A percentile compares a stretch with the other conserved stretches of the same genome.
These are phyloP conservation scores for Rhabdomys dilectus DNA, from an alignment of 2,113 vertebrate species.

Conservation along the genomic window DNA sequence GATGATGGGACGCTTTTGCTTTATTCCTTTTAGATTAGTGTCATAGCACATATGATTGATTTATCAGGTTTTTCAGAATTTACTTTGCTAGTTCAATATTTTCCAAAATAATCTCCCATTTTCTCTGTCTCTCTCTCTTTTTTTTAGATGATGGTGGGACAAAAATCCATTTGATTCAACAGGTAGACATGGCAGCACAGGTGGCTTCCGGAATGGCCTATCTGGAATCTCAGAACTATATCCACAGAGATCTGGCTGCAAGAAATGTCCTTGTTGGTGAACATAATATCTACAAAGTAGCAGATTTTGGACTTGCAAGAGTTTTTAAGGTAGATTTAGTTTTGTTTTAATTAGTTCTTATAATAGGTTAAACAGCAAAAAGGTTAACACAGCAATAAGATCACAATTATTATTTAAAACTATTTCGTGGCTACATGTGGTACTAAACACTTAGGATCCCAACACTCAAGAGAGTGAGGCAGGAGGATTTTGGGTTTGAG, in stretches of 20 bases:
- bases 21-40: conserved; percentile 16
- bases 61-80: conserved; percentile 7
- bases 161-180: conserved; percentile 86
- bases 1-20: background rate
- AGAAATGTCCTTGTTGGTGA: conserved; percentile 98
- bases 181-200: conserved; percentile 95
- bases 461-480: background rate
- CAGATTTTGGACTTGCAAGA: conserved; percentile 97
- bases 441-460: background rate
- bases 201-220: conserved; percentile 97
- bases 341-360: conserved; percentile 44
- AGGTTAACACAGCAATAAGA: background rate
- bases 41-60: background rate
- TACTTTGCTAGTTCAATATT: conserved; percentile 20
- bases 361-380: background rate
- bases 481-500: background rate
- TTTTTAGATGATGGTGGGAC: conserved; percentile 87
- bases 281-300: conserved; percentile 96
- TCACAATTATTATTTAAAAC: background rate
- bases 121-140: conserved; percentile 4
- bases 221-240: conserved; percentile 96
- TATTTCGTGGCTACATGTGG: conserved; percentile 2
- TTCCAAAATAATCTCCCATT: background rate
- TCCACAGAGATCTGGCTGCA: conserved; percentile 97
- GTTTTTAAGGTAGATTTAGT: conserved; percentile 91